Percentiles rank a stretch among this genome's conserved stretches.
Conservation (phyloP, 2,888 invertebrate genomes). For the Pristionchus japonicus region DNA sequence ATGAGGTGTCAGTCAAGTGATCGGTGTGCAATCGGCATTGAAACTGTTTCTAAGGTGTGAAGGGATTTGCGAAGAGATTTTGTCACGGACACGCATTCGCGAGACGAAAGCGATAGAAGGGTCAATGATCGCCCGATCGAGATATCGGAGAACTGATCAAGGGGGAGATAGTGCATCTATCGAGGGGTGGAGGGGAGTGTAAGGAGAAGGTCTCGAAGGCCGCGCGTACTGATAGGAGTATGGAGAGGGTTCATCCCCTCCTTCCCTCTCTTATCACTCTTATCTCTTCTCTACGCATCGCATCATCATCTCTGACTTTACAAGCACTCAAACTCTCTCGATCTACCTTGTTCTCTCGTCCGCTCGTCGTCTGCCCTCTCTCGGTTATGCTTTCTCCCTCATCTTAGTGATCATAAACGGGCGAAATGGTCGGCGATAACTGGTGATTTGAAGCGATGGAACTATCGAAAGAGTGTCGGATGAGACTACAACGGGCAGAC, state of each 20-base stretch:
- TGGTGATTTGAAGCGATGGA: not conserved
- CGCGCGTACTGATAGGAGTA: not conserved
- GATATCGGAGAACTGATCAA: not conserved
- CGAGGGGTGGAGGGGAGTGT: not conserved
- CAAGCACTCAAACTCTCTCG: not conserved
- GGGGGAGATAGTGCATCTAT: not conserved
- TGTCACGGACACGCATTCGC: not conserved
- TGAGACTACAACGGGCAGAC: constrained; percentile 12
- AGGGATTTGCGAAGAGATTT: not conserved
- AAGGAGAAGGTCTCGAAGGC: too few relatives aligned
- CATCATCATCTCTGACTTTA: not conserved
- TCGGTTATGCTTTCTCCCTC: not conserved
- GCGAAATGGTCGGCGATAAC: not conserved
- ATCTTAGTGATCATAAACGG: not conserved
- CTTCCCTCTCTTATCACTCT: not conserved
- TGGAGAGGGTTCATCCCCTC: not conserved
- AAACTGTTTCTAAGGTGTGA: not conserved
- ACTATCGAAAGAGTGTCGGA: not conserved
- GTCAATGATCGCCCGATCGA: not conserved
- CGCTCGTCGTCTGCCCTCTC: not conserved
- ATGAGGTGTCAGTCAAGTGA: not conserved
- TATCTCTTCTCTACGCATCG: too few relatives aligned
- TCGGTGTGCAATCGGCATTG: not conserved
- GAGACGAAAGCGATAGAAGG: not conserved
- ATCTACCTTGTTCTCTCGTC: not conserved